Evolutionary conservation across 1,140 invertebrate species (phyloP), one percentile per base, ranked within the genome.

Genomic region (Zeugodacus cucurbitae): DNA sequence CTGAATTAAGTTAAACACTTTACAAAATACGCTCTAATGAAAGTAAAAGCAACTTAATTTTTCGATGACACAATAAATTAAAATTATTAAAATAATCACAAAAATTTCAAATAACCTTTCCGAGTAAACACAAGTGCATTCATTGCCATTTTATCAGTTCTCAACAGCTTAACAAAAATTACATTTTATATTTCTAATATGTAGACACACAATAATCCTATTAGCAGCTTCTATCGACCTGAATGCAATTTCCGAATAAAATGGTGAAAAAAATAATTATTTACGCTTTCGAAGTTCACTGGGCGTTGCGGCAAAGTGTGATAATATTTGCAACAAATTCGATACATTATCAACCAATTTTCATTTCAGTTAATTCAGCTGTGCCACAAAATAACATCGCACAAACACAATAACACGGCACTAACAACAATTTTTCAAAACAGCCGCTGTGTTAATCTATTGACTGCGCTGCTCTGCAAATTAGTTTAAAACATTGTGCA

Each of bases 271-370:
- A 54, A 54, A 4, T 0, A 20, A 54, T 2, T 54, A 54, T 54
- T 54, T 54, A 17, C 14, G 48, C 20, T 54, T 41, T 74, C 34
- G 44, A 44, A 74, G 70, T 41, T 74, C 37, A 41, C 29, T n/a
- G 5, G 1, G 29, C 6, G 1, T 74, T 74, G 20, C 29, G 20
- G 34, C 70, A 41, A 74, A 74, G 70, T 74, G 70, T 74, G 70
- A 74, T 74, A 74, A 74, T 74, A 37, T 41, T 41, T 74, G 17
- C n/a, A n/a, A 44, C 70, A 74, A 74, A 74, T 74, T 74, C 64
- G 4, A 34, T 67, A 32, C 14, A 67, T 67, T 67, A 67, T 67
- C 64, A 32, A 67, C 8, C n/a, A 67, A 67, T 67, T 41, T 74
- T 74, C 70, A 74, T 44, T 74, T 74, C 20, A 74, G 34, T 74